These are phyloP conservation scores for Philonicus albiceps DNA, from an alignment of 2,888 invertebrate genomes.

Conservation along the genomic window DNA sequence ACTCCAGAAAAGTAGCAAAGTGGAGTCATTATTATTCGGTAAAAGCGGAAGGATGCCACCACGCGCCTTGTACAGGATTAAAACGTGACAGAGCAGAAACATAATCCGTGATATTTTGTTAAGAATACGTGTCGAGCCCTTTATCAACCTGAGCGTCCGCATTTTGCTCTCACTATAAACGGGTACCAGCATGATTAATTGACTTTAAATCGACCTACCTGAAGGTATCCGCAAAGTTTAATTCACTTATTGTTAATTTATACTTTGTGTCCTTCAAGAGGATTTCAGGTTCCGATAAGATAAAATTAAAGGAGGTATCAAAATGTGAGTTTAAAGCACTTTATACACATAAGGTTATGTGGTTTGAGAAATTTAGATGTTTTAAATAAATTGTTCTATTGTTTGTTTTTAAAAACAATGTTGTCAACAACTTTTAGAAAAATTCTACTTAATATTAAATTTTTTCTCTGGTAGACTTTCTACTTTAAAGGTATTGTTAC, in stretches of 20 bases:
- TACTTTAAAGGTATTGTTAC: too few species aligned
- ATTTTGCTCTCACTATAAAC: neutral
- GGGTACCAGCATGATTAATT: neutral
- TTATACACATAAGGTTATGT: neutral
- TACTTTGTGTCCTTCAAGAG: neutral
- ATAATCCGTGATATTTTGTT: neutral
- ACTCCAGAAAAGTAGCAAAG: neutral
- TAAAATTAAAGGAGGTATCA: neutral
- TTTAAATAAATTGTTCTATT: too few species aligned
- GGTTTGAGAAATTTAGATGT: too few species aligned
- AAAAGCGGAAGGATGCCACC: neutral
- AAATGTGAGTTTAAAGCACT: neutral
- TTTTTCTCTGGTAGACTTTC: too few species aligned
- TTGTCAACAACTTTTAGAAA: too few species aligned
- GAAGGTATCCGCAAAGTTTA: neutral
- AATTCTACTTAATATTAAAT: too few species aligned
- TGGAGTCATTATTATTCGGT: neutral
- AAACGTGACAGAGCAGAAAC: constrained; percentile 16
- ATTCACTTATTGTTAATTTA: neutral
- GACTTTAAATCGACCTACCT: neutral
- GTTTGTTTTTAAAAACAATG: too few species aligned
- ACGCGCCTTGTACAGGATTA: constrained; percentile 8
- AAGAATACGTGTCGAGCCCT: neutral
- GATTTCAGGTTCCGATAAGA: neutral
- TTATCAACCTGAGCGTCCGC: neutral